A percentile compares a stretch with the other conserved stretches of the same genome.
Conservation (phyloP, 2,113 vertebrate species). For the Chionodraco myersi region DNA sequence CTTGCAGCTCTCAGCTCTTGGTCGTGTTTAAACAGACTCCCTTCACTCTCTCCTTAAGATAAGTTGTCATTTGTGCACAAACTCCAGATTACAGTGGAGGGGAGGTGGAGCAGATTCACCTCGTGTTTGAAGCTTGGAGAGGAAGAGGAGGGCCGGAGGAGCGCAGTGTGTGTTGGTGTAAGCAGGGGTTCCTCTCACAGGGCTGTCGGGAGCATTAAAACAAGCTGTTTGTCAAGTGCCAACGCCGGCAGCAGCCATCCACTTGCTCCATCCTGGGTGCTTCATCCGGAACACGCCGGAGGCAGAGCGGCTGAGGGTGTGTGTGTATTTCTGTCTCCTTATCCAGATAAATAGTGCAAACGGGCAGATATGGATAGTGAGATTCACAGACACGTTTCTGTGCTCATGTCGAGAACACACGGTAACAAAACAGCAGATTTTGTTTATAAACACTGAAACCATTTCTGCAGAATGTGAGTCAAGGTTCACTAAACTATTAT, state of each 20-base stretch:
- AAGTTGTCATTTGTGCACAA: slow-evolving; percentile 23
- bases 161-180: slow-evolving; percentile 41
- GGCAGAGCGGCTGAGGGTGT: neutral
- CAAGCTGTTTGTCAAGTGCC: slow-evolving; percentile 70
- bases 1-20: neutral
- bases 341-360: slow-evolving; percentile 6
- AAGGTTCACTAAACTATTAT: slow-evolving; percentile 39
- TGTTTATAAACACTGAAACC: slow-evolving; percentile 33
- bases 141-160: slow-evolving; percentile 30
- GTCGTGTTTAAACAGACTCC: neutral
- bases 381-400: slow-evolving; percentile 8
- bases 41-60: neutral
- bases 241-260: slow-evolving; percentile 27
- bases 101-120: slow-evolving; percentile 29
- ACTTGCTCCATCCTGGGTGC: slow-evolving; percentile 27
- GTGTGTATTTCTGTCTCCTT: neutral
- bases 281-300: neutral
- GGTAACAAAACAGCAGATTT: slow-evolving; percentile 6
- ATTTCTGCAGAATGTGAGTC: slow-evolving; percentile 40
- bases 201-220: slow-evolving; percentile 69
- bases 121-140: slow-evolving; percentile 27
- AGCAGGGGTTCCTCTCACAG: slow-evolving; percentile 47
- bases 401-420: neutral
- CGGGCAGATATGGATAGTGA: neutral
- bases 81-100: neutral